Percentiles rank a stretch among this genome's conserved stretches.
Evolutionary conservation across 1,140 invertebrate species (phyloP).

Genomic region (Hypsibius dujardini): DNA sequence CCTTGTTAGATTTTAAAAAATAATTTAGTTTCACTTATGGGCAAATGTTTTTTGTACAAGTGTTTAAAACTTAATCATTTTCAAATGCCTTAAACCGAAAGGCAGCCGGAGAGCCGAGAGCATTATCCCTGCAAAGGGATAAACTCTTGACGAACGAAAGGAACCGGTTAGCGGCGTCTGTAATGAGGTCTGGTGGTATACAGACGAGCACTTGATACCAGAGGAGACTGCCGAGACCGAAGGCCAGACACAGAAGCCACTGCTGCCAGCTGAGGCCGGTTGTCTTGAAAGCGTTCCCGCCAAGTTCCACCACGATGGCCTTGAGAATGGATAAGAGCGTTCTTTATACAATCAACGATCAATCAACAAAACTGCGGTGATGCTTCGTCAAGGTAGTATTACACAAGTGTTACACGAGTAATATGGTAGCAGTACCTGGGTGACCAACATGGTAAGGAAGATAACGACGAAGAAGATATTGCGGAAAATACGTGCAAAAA

Average conservation of each 20-base stretch:
- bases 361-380: neutral
- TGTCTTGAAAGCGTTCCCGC: constrained; percentile 3
- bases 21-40: too few species aligned
- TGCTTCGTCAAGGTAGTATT: neutral
- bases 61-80: too few species aligned
- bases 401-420: neutral
- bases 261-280: neutral
- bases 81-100: too few species aligned
- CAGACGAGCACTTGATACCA: constrained; percentile 1
- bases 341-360: too few species aligned
- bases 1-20: too few species aligned
- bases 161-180: too few species aligned
- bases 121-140: too few species aligned
- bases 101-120: too few species aligned
- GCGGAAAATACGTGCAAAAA: neutral
- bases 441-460: neutral
- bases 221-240: neutral
- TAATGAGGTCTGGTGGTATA: neutral
- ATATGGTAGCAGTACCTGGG: neutral
- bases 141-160: too few species aligned
- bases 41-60: too few species aligned
- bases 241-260: neutral
- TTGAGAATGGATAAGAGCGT: neutral
- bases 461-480: neutral
- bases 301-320: constrained; percentile 3